Percentiles rank a stretch among this genome's conserved stretches.
Evolutionary conservation across 2,113 vertebrate species (phyloP).

Genomic region (Petroica traversi): DNA sequence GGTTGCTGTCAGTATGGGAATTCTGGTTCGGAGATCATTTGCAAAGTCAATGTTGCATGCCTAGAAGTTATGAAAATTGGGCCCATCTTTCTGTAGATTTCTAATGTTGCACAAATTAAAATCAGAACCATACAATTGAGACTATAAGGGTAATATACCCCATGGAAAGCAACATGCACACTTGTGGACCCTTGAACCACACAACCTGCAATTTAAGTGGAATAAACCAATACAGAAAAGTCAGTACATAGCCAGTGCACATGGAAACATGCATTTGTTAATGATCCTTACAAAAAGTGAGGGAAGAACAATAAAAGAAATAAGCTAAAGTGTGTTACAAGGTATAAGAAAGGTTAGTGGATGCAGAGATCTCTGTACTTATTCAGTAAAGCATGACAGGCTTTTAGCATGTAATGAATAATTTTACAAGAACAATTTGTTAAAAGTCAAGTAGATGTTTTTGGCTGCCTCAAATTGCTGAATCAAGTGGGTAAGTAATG

Average conservation of each 20-base stretch:
- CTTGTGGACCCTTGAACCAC: not conserved
- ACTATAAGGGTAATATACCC: not conserved
- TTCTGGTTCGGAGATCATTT: not conserved
- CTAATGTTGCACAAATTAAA: not conserved
- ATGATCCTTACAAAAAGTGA: not conserved
- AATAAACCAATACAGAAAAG: not conserved
- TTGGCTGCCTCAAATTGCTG: not conserved
- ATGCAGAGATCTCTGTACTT: not conserved
- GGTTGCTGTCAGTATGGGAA: not conserved
- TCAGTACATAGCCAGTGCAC: not conserved
- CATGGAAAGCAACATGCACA: not conserved
- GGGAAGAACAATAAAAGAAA: not conserved
- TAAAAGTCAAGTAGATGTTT: not conserved
- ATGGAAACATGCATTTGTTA: not conserved
- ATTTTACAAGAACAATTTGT: not conserved
- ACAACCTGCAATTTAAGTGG: not conserved
- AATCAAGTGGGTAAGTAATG: not conserved
- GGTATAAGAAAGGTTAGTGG: not conserved
- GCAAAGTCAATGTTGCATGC: not conserved
- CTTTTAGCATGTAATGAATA: not conserved
- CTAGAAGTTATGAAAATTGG: not conserved
- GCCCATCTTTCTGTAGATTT: not conserved
- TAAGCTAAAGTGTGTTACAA: not conserved
- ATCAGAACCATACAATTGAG: not conserved
- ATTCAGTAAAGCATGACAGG: not conserved